These are phyloP conservation scores for Lobophora halterata DNA, from an alignment of 2,888 invertebrate species.

Conservation along the genomic window DNA sequence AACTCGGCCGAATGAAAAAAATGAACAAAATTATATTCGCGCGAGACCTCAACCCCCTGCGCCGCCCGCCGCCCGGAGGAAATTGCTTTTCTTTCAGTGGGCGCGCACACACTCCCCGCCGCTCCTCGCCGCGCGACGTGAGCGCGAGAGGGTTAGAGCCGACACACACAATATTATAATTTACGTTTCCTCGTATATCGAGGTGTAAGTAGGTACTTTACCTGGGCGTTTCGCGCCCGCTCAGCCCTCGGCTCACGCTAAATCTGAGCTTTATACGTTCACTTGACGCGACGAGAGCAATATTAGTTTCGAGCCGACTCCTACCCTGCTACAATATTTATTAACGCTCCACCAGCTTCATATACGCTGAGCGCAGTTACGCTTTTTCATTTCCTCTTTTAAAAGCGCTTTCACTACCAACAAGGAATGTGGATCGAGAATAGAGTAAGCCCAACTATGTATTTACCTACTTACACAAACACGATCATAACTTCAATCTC, in stretches of 20 bases:
- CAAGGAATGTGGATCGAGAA: constrained; percentile 30
- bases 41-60: constrained; percentile 69
- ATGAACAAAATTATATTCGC: constrained; percentile 82
- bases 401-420: constrained; percentile 46
- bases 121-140: constrained; percentile 59
- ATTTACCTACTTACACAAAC: constrained; percentile 30
- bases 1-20: constrained; percentile 80
- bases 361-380: constrained; percentile 34
- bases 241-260: constrained; percentile 75
- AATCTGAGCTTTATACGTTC: constrained; percentile 81
- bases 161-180: constrained; percentile 80
- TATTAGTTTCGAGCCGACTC: constrained; percentile 78
- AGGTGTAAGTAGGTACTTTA: constrained; percentile 79
- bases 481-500: constrained; percentile 25
- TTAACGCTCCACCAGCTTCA: constrained; percentile 63
- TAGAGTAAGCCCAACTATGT: constrained; percentile 29
- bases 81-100: constrained; percentile 81
- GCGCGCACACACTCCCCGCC: constrained; percentile 69
- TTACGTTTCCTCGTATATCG: constrained; percentile 80
- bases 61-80: constrained; percentile 65
- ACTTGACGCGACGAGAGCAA: constrained; percentile 79
- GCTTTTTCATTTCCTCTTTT: constrained; percentile 50
- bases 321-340: constrained; percentile 76
- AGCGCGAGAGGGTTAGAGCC: constrained; percentile 76
- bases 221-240: constrained; percentile 77